Conservation (phyloP, 2,113 vertebrate genomes). For the Lonchura striata region DNA sequence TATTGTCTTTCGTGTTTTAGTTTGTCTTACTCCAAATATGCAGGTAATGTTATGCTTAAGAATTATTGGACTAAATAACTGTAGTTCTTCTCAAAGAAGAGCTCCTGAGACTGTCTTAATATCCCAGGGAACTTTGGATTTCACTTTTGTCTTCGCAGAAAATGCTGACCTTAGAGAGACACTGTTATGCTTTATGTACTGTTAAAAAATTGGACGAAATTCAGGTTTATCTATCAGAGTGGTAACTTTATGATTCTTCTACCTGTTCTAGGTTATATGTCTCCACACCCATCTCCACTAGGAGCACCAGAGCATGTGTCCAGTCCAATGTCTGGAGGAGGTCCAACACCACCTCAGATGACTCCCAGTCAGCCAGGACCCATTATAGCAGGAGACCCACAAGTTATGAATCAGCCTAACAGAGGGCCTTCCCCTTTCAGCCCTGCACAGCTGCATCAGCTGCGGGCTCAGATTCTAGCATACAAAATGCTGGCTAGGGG, state of each 20-base stretch:
- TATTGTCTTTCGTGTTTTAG: neutral
- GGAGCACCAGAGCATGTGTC: conserved; percentile 89
- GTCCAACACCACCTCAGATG: conserved; percentile 93
- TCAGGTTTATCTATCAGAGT: neutral
- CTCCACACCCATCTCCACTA: conserved; percentile 92
- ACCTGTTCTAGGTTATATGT: conserved; percentile 86
- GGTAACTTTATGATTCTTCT: neutral
- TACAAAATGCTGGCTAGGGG: conserved; percentile 97
- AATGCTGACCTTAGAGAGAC: neutral
- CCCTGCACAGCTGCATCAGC: conserved; percentile 93
- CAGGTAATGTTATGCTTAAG: neutral
- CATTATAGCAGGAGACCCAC: conserved; percentile 87
- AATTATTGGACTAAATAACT: neutral
- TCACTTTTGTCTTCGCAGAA: neutral
- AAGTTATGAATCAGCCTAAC: conserved; percentile 84
- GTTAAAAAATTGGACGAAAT: neutral
- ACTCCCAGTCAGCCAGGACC: conserved; percentile 84
- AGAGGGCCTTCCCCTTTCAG: conserved; percentile 93
- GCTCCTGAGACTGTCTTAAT: neutral
- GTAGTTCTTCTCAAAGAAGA: neutral
- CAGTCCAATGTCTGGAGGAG: conserved; percentile 94
- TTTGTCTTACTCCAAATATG: neutral
- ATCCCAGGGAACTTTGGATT: neutral
- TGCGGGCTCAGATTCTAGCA: conserved; percentile 95
- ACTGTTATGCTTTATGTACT: neutral